Percentiles rank a stretch among this genome's conserved stretches.
Evolutionary conservation across 2,113 vertebrate species (phyloP).

Genomic region (Hassar affinis): DNA sequence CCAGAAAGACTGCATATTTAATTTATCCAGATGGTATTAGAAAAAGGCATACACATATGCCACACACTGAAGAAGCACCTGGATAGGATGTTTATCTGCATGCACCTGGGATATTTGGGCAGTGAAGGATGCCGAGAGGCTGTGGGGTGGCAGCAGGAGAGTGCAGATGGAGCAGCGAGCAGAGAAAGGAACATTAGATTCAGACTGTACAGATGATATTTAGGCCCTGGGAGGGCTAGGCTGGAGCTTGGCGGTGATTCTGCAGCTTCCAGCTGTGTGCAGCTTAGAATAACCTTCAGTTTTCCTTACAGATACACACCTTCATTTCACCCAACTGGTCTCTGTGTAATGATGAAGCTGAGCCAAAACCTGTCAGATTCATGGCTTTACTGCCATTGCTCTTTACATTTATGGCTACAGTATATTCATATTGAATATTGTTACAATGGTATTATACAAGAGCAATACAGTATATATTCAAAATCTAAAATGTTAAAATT

Average conservation of each 20-base stretch:
- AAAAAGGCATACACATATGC: neutral
- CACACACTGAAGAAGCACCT: constrained; percentile 21
- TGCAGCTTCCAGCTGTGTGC: constrained; percentile 1
- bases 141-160: constrained; percentile 22
- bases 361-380: neutral
- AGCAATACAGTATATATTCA: neutral
- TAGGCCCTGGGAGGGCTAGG: constrained; percentile 6
- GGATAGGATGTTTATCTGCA: constrained; percentile 17
- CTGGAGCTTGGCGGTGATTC: constrained; percentile 5
- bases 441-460: neutral
- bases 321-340: neutral
- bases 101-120: constrained; percentile 9
- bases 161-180: constrained; percentile 7
- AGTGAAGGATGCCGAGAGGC: constrained; percentile 14
- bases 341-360: neutral
- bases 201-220: constrained; percentile 30
- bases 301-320: neutral
- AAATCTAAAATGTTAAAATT: neutral
- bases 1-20: neutral
- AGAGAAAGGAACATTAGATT: neutral
- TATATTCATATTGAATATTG: neutral
- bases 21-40: constrained; percentile 3
- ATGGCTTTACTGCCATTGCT: neutral
- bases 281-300: constrained; percentile 32
- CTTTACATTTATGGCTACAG: neutral